Conservation (phyloP, 2,113 vertebrate species). For the Paralichthys olivaceus region DNA sequence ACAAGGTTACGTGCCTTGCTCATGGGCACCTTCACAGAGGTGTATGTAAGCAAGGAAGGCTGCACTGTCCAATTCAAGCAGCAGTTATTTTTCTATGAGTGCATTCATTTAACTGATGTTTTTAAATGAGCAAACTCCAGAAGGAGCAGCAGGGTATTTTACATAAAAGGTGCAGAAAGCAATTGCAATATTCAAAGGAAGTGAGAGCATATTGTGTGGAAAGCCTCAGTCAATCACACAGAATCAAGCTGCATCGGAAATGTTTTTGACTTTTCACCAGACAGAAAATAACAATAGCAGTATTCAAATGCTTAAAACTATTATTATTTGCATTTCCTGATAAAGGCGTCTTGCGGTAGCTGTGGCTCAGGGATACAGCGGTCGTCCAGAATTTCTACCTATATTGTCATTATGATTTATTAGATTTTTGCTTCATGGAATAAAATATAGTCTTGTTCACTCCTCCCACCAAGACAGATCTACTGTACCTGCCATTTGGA, state of each 20-base stretch:
- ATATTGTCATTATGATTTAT: too few species aligned
- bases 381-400: too few species aligned
- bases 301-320: not conserved
- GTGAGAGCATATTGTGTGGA: not conserved
- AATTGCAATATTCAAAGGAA: not conserved
- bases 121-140: not conserved
- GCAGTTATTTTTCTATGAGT: not conserved
- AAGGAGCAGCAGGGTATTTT: not conserved
- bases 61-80: not conserved
- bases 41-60: not conserved
- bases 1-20: conserved; percentile 33
- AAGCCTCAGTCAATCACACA: not conserved
- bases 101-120: not conserved
- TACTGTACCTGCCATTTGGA: not conserved
- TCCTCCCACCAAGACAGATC: not conserved
- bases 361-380: not conserved
- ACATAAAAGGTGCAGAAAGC: not conserved
- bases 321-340: not conserved
- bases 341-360: too few species aligned
- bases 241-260: not conserved
- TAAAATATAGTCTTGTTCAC: not conserved
- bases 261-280: not conserved
- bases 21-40: conserved; percentile 14
- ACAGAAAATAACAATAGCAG: not conserved
- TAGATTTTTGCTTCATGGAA: too few species aligned